Evolutionary conservation across 2,888 invertebrate species (phyloP), one percentile per base, ranked within the genome.

Genomic region (Tenthredo amoena): DNA sequence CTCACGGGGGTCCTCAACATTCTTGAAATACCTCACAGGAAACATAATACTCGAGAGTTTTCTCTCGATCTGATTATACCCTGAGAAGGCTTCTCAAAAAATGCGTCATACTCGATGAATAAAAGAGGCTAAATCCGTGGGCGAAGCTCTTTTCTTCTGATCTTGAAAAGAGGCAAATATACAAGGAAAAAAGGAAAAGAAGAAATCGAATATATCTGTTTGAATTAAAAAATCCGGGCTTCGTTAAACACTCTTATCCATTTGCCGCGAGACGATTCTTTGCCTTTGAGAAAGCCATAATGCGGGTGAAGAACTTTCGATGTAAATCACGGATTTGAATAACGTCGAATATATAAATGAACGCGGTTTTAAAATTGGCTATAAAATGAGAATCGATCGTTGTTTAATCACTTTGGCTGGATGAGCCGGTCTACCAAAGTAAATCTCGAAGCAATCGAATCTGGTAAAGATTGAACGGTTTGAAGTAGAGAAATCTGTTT

Each of bases 381-480:
- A 68, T 7, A 18, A 34, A 68, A 68, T 68, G 12, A 43, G 68
- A 74, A n/a, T 74, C 43, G 74, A 31, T 74, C 43, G 72, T 21
- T 72, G 74, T 21, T 43, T 74, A 74, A 43, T 40, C 40, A 43
- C 21, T 74, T 34, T 26, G 34, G 68, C 18, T 7, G 68, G 15
- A 6, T 26, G 26, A 18, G 68, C 18, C 15, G 34, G 68, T 34
- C 34, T 68, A 7, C 26, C 10, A 43, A 74, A 74, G 43, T 74
- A 74, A 74, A 74, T 74, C 43, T 15, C 43, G 43, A 21, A 43
- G 43, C 74, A 43, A 74, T 74, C 15, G 43, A 74, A 18, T 74
- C 40, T 43, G 40, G 74, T 21, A 21, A 74, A 74, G 74, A 74
- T 74, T 74, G 71, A 71, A 71, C 40, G 40, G 62, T 62, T 26